Base-by-base conservation (phyloP, 2,888 invertebrate species). In the Invenusta paracnida region DNA sequence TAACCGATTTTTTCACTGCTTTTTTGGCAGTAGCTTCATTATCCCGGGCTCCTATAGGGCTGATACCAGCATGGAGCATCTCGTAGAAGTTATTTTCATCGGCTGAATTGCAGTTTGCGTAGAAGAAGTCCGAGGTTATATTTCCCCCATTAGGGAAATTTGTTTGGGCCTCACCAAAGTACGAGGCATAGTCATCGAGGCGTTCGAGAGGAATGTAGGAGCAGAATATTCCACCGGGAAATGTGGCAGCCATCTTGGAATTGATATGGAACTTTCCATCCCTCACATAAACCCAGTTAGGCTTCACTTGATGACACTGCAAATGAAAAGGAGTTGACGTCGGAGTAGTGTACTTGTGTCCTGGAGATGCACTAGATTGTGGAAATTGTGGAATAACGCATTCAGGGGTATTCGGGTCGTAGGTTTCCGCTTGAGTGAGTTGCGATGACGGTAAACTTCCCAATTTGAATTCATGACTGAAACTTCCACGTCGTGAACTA, bases 11-110 rank as follows among this genome's bases (percentile, higher is more conserved):
- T 17, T 48, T 48, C 91, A 13, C 89, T 86, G 0, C 93, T 92
- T 11, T 85, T 84, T 2, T 2, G 13, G 25, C 25, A 28, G 81
- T 5, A 27, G 27, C 85, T 23, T 84, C 85, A 17, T 13, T 25
- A 81, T 83, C 85, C 1, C 85, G 83, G 29, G 88, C 88, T 82
- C 17, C 48, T 11, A 11, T 17, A 48, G 86, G 87, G 0, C 89
- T 88, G 29, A 90, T 93, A 11, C 94, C 94, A 1, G 94, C 93
- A 86, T 95, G 92, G 87, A 94, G 93, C 82, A 94, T 94, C 86
- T 93, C 93, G 94, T 95, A 95, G 87, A 93, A 28, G 11, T 79
- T 2, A 11, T 11, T 2, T 79, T 28, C 29, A 25, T 79, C 27
- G 27, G 27, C 81, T 11, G 27, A 11, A 28, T 25, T 28, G 81